Percentiles rank a stretch among this genome's conserved stretches.
These are phyloP conservation scores for Erinaceus europaeus DNA, from an alignment of 2,113 vertebrate species.

Conservation along the genomic window DNA sequence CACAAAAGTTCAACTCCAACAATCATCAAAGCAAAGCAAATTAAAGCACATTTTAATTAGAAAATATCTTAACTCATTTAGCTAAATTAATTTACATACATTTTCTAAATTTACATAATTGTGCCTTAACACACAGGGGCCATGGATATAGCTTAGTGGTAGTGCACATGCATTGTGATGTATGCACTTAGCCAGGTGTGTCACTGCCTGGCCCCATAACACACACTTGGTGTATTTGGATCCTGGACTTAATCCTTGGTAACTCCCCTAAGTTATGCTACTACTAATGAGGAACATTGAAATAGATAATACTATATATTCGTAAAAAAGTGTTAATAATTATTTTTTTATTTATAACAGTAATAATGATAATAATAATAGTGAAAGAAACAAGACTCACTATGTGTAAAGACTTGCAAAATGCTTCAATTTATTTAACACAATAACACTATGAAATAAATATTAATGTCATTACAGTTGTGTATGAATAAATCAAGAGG, in stretches of 20 bases:
- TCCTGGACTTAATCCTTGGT: no score
- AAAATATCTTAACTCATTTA: not conserved
- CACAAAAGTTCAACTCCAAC: not conserved
- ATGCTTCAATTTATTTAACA: not conserved
- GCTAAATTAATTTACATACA: not conserved
- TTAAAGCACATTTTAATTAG: not conserved
- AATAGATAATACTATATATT: not conserved
- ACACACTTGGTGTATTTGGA: no score
- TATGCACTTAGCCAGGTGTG: no score
- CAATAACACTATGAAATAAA: not conserved
- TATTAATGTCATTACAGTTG: not conserved
- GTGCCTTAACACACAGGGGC: no score
- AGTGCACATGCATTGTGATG: no score
- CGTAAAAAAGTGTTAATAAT: not conserved
- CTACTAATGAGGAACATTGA: not conserved
- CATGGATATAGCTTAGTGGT: no score
- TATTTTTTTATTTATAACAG: constrained; percentile 22
- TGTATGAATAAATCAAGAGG: not conserved
- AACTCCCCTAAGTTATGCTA: constrained; percentile 20
- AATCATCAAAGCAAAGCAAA: not conserved
- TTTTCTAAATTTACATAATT: no score
- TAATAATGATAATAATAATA: not conserved
- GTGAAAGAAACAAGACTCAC: not conserved
- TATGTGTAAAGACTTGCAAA: not conserved
- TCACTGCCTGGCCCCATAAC: no score